phyloP scores from a whole-genome alignment of 2,797 vertebrate genomes.

The Dendrocincla tyrannina region DNA sequence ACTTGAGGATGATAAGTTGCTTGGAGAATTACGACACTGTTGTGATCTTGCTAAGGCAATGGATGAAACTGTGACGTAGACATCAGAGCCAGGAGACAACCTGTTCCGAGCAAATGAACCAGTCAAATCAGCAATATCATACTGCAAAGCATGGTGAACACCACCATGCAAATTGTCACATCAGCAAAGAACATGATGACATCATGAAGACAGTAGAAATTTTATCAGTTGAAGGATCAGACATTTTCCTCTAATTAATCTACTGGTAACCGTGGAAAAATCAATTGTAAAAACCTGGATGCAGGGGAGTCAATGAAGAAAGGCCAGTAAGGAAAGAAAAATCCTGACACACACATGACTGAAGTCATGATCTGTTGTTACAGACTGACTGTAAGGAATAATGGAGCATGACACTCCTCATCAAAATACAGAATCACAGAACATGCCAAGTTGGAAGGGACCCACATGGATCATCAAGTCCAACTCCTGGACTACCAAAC shows the following conservation, averaged over 20 bases:
- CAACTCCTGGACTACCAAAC: neutral
- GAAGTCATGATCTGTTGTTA: neutral
- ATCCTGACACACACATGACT: neutral
- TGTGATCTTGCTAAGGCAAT: slow-evolving; percentile 89
- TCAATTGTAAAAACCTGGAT: neutral
- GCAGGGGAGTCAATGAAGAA: neutral
- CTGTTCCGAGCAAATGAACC: slow-evolving; percentile 70
- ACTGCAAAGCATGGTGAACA: neutral
- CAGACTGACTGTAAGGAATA: neutral
- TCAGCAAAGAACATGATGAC: neutral
- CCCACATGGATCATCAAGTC: neutral
- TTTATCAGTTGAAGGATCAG: neutral
- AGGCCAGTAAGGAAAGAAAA: neutral
- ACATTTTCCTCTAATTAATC: neutral
- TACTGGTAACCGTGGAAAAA: slow-evolving; percentile 10
- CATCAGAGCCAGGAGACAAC: slow-evolving; percentile 91
- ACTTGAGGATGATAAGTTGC: slow-evolving; percentile 86
- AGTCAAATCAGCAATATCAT: neutral
- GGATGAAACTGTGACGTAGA: slow-evolving; percentile 92
- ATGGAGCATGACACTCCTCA: neutral
- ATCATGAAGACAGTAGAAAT: neutral
- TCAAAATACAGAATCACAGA: neutral
- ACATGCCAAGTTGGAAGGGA: neutral
- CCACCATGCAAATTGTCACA: neutral
- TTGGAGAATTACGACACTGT: slow-evolving; percentile 88